These are phyloP conservation scores for Phataginus tetradactyla DNA, from an alignment of 2,797 vertebrate species.

Conservation along the genomic window DNA sequence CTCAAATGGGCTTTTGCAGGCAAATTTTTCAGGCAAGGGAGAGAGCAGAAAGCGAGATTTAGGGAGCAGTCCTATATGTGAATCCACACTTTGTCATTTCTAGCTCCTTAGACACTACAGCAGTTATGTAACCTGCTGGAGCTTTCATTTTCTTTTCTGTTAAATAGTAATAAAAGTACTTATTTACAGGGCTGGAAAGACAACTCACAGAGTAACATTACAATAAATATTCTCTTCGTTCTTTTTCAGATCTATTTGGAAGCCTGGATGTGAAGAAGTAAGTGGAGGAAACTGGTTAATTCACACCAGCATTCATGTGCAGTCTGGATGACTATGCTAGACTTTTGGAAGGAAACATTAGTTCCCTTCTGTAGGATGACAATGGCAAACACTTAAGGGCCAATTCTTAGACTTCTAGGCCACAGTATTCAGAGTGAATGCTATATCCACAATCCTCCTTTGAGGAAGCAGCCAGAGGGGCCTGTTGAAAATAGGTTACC, in stretches of 20 bases:
- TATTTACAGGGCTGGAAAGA: background rate
- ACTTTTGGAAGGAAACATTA: background rate
- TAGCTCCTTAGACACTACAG: background rate
- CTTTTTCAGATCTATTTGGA: background rate
- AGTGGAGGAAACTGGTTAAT: background rate
- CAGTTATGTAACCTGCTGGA: background rate
- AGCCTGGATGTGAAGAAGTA: background rate
- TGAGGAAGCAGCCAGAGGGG: background rate
- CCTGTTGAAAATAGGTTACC: background rate
- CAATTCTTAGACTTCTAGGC: background rate
- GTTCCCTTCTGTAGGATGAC: background rate
- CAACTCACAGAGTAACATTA: no score
- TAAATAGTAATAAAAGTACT: background rate
- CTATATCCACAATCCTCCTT: background rate
- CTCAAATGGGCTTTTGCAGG: background rate
- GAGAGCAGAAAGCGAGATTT: background rate
- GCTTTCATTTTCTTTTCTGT: background rate
- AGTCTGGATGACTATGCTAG: no score
- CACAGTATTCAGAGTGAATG: background rate
- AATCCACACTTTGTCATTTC: background rate
- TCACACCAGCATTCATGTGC: rapidly evolving
- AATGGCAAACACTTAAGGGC: background rate
- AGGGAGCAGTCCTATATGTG: rapidly evolving
- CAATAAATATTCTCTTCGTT: background rate
- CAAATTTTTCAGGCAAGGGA: background rate